A percentile compares a stretch with the other conserved stretches of the same genome.
phyloP scores from a whole-genome alignment of 2,113 vertebrate species.

The Phyllopteryx taeniolatus region DNA sequence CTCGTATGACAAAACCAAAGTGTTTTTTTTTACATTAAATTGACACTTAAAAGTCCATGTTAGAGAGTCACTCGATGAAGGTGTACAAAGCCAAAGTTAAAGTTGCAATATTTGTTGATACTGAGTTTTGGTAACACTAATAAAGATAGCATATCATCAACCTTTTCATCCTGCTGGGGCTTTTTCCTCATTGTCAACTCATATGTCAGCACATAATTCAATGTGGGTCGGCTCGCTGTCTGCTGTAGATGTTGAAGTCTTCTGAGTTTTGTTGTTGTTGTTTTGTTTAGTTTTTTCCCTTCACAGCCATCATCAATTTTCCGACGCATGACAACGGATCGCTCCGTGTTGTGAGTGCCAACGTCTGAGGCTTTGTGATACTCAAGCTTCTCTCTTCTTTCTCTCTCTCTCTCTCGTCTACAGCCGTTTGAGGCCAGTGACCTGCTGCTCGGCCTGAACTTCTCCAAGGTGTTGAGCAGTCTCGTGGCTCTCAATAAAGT shows the following conservation, averaged over 20 bases:
- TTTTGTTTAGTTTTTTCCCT: neutral
- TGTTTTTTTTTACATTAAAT: too few species aligned
- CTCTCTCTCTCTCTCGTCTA: conserved; percentile 19
- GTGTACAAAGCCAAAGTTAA: too few species aligned
- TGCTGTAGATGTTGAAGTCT: conserved; percentile 15
- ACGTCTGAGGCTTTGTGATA: neutral
- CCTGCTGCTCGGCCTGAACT: conserved; percentile 94
- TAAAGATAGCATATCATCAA: too few species aligned
- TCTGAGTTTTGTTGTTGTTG: conserved; percentile 6
- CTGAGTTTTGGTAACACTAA: too few species aligned
- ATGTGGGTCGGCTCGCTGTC: conserved; percentile 1
- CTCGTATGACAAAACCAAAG: too few species aligned
- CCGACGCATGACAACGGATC: conserved; percentile 28
- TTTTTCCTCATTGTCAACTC: neutral
- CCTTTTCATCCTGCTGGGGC: neutral
- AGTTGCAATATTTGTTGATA: too few species aligned
- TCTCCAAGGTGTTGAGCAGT: conserved; percentile 92
- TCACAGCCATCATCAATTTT: neutral
- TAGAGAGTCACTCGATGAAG: too few species aligned
- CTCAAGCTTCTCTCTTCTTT: neutral
- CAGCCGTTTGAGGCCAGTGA: conserved; percentile 97
- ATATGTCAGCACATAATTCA: neutral
- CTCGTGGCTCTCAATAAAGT: conserved; percentile 95
- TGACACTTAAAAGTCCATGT: too few species aligned
- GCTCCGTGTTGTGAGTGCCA: conserved; percentile 1